Percentiles rank a stretch among this genome's conserved stretches.
Conservation (phyloP, 1,140 invertebrate species). For the Penaeus chinensis region DNA sequence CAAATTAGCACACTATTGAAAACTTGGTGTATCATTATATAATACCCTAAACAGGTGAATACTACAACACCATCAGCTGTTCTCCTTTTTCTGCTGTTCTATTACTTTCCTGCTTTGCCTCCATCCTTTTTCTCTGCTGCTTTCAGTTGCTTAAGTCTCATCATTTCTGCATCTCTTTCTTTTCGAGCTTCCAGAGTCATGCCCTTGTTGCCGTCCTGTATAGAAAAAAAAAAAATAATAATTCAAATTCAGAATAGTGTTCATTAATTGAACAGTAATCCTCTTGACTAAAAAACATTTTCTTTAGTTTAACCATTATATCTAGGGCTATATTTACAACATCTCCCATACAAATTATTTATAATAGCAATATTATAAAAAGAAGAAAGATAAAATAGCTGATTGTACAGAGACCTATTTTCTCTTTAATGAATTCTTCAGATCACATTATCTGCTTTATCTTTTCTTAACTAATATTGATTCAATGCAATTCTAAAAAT, state of each 20-base stretch:
- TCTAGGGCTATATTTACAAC: neutral
- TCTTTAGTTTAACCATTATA: too few relatives aligned
- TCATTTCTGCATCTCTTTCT: conserved; percentile 73
- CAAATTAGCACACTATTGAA: conserved; percentile 36
- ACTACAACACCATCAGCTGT: conserved; percentile 6
- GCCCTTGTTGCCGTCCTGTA: conserved; percentile 75
- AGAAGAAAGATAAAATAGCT: neutral
- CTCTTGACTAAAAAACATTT: too few relatives aligned
- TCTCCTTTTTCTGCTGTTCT: neutral
- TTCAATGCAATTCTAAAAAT: neutral
- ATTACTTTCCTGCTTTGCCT: conserved; percentile 28
- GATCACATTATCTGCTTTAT: neutral
- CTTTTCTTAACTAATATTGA: neutral
- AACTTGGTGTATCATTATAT: conserved; percentile 29
- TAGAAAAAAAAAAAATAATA: conserved; percentile 10
- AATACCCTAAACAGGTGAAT: conserved; percentile 10
- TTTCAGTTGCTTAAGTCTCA: conserved; percentile 64
- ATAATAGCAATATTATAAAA: neutral
- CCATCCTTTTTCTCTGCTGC: conserved; percentile 50
- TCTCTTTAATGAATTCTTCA: neutral
- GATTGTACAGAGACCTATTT: neutral
- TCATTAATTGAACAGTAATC: too few relatives aligned
- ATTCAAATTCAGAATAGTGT: neutral
- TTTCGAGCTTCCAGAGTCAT: conserved; percentile 82
- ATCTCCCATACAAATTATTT: neutral